These are phyloP conservation scores for Tautogolabrus adspersus DNA, from an alignment of 2,113 vertebrate genomes.

Conservation along the genomic window DNA sequence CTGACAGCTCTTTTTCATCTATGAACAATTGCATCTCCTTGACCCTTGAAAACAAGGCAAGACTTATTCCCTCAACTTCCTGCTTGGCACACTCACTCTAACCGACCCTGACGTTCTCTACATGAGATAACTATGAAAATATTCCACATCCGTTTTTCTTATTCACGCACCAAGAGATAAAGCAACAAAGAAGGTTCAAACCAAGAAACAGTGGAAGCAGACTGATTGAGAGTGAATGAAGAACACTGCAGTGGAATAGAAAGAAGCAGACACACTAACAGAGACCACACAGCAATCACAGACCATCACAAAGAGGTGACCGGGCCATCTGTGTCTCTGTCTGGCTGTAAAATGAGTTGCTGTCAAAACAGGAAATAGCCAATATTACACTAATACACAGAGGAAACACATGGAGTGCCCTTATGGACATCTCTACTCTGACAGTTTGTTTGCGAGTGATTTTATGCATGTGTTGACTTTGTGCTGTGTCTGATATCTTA, in stretches of 20 bases:
- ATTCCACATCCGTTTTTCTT: slow-evolving; percentile 31
- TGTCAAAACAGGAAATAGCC: slow-evolving; percentile 73
- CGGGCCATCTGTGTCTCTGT: slow-evolving; percentile 61
- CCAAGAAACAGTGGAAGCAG: slow-evolving; percentile 18
- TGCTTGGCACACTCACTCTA: slow-evolving; percentile 22
- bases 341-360: slow-evolving; percentile 50
- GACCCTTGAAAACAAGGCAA: slow-evolving; percentile 41
- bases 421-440: slow-evolving; percentile 18
- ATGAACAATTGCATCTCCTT: slow-evolving; percentile 46
- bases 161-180: slow-evolving; percentile 26
- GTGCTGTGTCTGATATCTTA: background rate
- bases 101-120: slow-evolving; percentile 33
- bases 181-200: slow-evolving; percentile 24
- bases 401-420: slow-evolving; percentile 21
- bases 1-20: slow-evolving; percentile 36
- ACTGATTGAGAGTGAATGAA: slow-evolving; percentile 28
- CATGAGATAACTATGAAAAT: slow-evolving; percentile 59
- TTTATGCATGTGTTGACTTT: slow-evolving; percentile 3
- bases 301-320: slow-evolving; percentile 68
- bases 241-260: slow-evolving; percentile 10
- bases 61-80: slow-evolving; percentile 41
- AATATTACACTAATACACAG: slow-evolving; percentile 61
- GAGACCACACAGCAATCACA: slow-evolving; percentile 73
- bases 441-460: slow-evolving; percentile 2
- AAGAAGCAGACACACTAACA: slow-evolving; percentile 32